Evolutionary conservation across 2,888 invertebrate species (phyloP), one percentile per base, ranked within the genome.

Genomic region (Dynastes tityus): DNA sequence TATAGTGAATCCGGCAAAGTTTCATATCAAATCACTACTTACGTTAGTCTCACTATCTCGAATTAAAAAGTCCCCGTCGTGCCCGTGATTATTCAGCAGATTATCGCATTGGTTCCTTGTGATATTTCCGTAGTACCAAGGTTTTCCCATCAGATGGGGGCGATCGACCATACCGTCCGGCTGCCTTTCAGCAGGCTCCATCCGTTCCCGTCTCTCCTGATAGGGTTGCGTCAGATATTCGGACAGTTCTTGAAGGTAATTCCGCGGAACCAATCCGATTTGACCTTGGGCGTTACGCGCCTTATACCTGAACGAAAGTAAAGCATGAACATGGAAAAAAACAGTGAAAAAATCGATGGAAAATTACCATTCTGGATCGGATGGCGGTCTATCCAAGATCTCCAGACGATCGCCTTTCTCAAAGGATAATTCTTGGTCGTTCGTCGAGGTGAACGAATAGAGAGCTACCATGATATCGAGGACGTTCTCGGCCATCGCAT

Each of bases 31-130:
- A 45, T 8, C 9, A 53, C 22, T 22, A 61, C 95, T 94, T 89
- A 98, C 99, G 90, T 98, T 99, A 85, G 99, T 98, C 92, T 99
- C 99, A 88, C 98, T 98, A 91, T 99, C 99, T 84, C 99, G 91
- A 86, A 99, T 98, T 87, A 99, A 94, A 91, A 98, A 99, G 91
- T 99, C 99, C 11, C 99, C 99, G 90, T 99, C 97, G 87, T 96
- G 95, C 22, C 98, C 99, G 89, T 96, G 95, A 88, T 96, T 95
- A 91, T 97, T 97, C 88, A 99, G 93, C 88, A 99, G 92, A 85
- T 95, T 94, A 91, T 99, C 99, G 91, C 98, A 98, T 90, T 98
- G 97, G 85, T 96, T 95, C 86, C 99, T 94, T 67, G 98, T 95
- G 87, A 99, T 96, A 88, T 94, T 94, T 80, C 99, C 99, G 90